phyloP scores from a whole-genome alignment of 2,113 vertebrate genomes.

The Genyomyrus donnyi region DNA sequence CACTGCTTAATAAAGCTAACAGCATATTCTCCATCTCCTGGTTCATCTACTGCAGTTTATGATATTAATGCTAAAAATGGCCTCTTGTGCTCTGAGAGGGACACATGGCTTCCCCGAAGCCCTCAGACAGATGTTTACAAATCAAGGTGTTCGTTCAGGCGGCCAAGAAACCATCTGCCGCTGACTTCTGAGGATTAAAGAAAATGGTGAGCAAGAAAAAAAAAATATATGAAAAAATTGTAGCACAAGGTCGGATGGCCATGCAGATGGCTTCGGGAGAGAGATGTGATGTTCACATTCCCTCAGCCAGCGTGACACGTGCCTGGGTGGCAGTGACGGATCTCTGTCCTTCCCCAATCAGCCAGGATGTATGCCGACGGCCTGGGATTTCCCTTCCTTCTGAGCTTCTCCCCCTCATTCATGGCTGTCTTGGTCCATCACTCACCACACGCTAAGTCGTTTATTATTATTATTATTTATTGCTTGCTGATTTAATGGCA shows the following conservation, averaged over 20 bases:
- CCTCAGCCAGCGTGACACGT: neutral
- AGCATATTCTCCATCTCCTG: neutral
- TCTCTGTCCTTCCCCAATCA: neutral
- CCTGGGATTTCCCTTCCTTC: constrained; percentile 25
- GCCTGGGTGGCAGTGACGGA: neutral
- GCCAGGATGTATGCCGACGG: constrained; percentile 5
- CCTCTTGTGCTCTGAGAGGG: neutral
- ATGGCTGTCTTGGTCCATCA: constrained; percentile 42
- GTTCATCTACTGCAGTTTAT: neutral
- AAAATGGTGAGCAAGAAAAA: neutral
- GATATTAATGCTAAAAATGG: neutral
- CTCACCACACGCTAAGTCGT: constrained; percentile 36
- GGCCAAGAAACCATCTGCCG: constrained; percentile 3
- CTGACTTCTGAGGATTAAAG: constrained; percentile 7
- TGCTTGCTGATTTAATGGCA: neutral
- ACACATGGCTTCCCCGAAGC: neutral
- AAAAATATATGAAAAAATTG: neutral
- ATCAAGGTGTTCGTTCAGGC: neutral
- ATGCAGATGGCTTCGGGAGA: neutral
- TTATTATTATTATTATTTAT: constrained; percentile 18
- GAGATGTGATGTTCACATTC: neutral
- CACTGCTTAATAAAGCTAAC: neutral
- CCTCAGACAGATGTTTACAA: constrained; percentile 9
- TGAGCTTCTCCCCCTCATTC: constrained; percentile 16
- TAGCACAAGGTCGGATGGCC: neutral